Base-by-base conservation (phyloP, 2,888 invertebrate genomes). In the Hypselothyrea guttata region DNA sequence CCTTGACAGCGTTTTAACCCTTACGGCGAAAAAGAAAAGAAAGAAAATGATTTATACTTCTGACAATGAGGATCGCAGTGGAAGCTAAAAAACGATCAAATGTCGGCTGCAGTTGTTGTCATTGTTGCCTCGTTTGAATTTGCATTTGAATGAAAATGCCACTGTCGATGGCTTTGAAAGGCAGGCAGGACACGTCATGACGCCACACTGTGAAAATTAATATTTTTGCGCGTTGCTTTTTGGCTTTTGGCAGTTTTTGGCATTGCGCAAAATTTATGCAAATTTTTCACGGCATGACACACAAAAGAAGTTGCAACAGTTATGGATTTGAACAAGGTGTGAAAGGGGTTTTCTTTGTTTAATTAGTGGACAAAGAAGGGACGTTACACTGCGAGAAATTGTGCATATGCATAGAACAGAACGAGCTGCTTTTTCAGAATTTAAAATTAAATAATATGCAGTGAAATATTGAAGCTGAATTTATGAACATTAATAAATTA, bases 131-230 rank as follows among this genome's bases (percentile, higher is more conserved):
- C 74, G 87, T 86, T 87, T 86, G 85, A 86, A 86, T 86, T 84
- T 73, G 64, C 78, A 87, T 87, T 78, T 75, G 59, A 84, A 86
- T 86, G 59, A 84, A 86, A 84, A 22, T 22, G 62, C 48, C 61
- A 28, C 4, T 31, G 60, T 27, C 9, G 15, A 11, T 35, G n/a
- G 27, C 16, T 22, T 5, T 37, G 30, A 44, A 42, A 51, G 37
- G 41, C 11, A n/a, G 42, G 11, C 40, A 41, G 67, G 54, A 76
- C 64, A 65, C 53, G 75, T 77, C 87, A 79, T 66, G 85, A 65
- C 53, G 75, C 74, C 87, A 79, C 67, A 86, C 87, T 87, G 87
- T 85, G 87, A 87, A 87, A 87, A 88, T 87, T 86, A 84, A 87
- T 87, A 86, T 84, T 86, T 87, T 83, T 51, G 70, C 72, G 55